These are phyloP conservation scores for Gobio occitaniae DNA, from an alignment of 2,797 vertebrate genomes.

Conservation along the genomic window DNA sequence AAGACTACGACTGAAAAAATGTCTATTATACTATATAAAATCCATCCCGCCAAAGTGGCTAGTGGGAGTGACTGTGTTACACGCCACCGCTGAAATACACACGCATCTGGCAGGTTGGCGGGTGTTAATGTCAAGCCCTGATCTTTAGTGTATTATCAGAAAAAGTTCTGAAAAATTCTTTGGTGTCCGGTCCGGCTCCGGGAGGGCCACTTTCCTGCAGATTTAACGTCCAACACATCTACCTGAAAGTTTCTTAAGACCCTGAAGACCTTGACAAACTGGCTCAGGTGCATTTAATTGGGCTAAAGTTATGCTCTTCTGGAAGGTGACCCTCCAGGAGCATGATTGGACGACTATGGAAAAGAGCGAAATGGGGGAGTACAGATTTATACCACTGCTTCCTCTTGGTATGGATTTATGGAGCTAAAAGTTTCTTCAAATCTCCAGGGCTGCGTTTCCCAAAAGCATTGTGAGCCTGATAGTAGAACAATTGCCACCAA, in stretches of 20 bases:
- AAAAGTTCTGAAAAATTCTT: not conserved
- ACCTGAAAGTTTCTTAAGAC: not conserved
- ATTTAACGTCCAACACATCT: not conserved
- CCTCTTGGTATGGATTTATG: not conserved
- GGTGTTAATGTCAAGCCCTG: too few species aligned
- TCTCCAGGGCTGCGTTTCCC: too few species aligned
- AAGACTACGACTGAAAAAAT: too few species aligned
- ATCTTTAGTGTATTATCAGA: not conserved
- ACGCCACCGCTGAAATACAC: too few species aligned
- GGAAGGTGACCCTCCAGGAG: not conserved
- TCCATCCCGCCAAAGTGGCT: too few species aligned
- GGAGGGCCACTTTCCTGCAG: not conserved
- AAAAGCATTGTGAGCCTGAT: too few species aligned
- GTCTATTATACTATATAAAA: too few species aligned
- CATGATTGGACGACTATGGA: not conserved
- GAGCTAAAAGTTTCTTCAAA: not conserved
- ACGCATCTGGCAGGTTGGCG: too few species aligned
- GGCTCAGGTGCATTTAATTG: not conserved
- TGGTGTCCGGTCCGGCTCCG: not conserved
- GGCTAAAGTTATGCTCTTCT: not conserved
- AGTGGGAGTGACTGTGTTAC: too few species aligned
- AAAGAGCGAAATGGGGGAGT: not conserved
- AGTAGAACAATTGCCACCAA: too few species aligned
- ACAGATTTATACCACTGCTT: not conserved
- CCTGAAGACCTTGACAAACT: not conserved